Conservation (phyloP, 2,113 vertebrate species). For the Mus spicilegus region DNA sequence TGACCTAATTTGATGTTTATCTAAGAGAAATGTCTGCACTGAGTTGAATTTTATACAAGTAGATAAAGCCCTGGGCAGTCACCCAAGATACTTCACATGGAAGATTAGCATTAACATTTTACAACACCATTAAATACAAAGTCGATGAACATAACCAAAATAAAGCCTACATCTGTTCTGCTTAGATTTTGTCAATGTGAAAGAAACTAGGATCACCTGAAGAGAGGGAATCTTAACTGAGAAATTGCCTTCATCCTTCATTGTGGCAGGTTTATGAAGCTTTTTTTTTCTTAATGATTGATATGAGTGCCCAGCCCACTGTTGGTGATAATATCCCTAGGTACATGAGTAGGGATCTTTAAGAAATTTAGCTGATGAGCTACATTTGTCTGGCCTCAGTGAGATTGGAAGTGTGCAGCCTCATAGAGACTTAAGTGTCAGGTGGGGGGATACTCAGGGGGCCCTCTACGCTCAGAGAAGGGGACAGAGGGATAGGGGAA, state of each 20-base stretch:
- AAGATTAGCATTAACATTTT: conserved; percentile 55
- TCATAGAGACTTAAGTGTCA: too few relatives aligned
- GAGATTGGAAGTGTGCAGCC: too few relatives aligned
- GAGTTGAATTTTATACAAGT: conserved; percentile 30
- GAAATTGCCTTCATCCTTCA: too few relatives aligned
- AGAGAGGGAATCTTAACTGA: not conserved
- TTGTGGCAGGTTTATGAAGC: not conserved
- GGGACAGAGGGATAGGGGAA: too few relatives aligned
- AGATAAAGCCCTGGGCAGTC: conserved; percentile 32
- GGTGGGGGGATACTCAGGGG: too few relatives aligned
- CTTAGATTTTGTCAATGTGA: not conserved
- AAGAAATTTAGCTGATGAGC: not conserved
- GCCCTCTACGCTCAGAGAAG: not conserved
- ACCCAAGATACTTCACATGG: conserved; percentile 38
- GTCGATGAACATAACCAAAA: conserved; percentile 61
- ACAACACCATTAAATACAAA: conserved; percentile 57
- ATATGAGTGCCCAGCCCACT: too few relatives aligned
- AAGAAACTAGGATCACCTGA: not conserved
- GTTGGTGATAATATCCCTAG: not conserved
- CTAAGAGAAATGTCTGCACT: conserved; percentile 9
- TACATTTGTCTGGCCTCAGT: too few relatives aligned
- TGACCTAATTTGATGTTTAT: conserved; percentile 6
- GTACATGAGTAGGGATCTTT: not conserved
- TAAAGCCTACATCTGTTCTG: not conserved
- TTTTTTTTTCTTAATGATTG: not conserved